Conservation (phyloP, 2,113 vertebrate genomes). For the Clarias batrachus region DNA sequence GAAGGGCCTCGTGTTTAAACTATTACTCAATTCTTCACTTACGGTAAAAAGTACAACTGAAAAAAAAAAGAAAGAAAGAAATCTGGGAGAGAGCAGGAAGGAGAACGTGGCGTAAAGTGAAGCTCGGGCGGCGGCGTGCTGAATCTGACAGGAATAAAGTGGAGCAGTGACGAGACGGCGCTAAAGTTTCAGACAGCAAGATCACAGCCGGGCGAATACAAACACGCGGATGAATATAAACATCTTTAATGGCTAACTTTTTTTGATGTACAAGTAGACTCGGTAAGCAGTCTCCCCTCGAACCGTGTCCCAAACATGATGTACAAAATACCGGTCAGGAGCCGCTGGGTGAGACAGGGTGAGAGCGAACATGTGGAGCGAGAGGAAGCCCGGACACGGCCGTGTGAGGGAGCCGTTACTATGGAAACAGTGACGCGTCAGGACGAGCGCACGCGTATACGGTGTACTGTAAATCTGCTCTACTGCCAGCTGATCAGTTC, state of each 20-base stretch:
- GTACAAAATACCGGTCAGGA: neutral
- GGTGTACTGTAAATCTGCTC: neutral
- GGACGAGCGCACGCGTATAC: too few species aligned
- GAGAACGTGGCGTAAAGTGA: neutral
- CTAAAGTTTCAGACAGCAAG: neutral
- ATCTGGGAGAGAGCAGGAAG: neutral
- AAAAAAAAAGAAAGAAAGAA: neutral
- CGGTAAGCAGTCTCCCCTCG: neutral
- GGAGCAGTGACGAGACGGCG: neutral
- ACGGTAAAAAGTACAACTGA: neutral
- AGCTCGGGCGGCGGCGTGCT: neutral
- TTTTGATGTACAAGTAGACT: neutral
- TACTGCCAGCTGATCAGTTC: too few species aligned
- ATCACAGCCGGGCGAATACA: neutral
- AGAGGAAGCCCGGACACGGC: neutral
- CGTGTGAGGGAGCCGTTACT: neutral
- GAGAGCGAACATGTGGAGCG: neutral
- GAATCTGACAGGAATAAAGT: neutral
- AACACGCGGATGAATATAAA: neutral
- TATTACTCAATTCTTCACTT: conserved; percentile 25
- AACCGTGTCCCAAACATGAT: neutral
- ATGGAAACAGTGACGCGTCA: neutral
- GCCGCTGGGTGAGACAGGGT: too few species aligned
- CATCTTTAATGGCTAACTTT: neutral
- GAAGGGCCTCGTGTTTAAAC: conserved; percentile 20